These are phyloP conservation scores for Aleiodes testaceus DNA, from an alignment of 2,888 invertebrate species.

Conservation along the genomic window DNA sequence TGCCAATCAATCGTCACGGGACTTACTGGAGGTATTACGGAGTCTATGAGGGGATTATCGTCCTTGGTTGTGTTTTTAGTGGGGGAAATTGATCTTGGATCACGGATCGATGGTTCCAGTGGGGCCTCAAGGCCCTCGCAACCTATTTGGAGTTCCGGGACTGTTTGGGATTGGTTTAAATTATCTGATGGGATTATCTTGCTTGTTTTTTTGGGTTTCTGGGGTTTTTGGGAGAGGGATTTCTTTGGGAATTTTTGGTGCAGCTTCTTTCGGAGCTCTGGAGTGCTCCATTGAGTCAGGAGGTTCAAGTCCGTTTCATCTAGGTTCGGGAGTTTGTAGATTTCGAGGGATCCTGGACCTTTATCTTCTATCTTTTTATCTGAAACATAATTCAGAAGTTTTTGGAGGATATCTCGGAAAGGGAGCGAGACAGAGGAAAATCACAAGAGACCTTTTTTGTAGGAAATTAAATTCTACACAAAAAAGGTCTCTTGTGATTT, in stretches of 20 bases:
- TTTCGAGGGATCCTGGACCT: constrained; percentile 65
- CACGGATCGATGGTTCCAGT: constrained; percentile 54
- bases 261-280: constrained; percentile 37
- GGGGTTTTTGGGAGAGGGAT: background rate
- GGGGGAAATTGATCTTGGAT: constrained; percentile 36
- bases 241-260: constrained; percentile 59
- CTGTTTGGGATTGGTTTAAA: constrained; percentile 41
- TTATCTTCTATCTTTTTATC: constrained; percentile 62
- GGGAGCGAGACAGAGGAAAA: no score
- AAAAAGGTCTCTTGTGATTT: no score
- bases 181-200: constrained; percentile 16
- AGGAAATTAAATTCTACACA: no score
- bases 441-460: no score
- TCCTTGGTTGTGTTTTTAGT: constrained; percentile 17
- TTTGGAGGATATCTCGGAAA: no score
- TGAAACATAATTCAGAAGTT: no score
- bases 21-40: constrained; percentile 46
- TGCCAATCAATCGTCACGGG: constrained; percentile 57
- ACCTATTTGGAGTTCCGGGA: constrained; percentile 65
- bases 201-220: no score
- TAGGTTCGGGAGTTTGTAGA: constrained; percentile 61
- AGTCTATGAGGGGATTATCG: constrained; percentile 44
- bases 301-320: constrained; percentile 51
- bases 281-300: constrained; percentile 14
- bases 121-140: constrained; percentile 61